These are phyloP conservation scores for Pherbina coryleti DNA, from an alignment of 2,888 invertebrate species.

Conservation along the genomic window DNA sequence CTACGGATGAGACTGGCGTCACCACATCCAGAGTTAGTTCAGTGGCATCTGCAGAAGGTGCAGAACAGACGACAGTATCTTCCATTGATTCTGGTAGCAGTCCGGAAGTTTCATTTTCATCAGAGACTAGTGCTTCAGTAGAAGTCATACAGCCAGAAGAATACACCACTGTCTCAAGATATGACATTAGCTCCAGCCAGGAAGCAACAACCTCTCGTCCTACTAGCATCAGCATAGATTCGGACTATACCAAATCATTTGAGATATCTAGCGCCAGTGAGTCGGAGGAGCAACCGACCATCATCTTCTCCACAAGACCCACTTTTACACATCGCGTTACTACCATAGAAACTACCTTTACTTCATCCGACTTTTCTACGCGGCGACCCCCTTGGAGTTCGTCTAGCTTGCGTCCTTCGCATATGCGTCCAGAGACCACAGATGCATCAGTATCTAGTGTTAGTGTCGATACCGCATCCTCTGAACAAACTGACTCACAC, in stretches of 20 bases:
- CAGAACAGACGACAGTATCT: slow-evolving; percentile 45
- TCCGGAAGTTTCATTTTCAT: slow-evolving; percentile 45
- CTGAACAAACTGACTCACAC: slow-evolving; percentile 48
- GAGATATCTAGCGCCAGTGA: slow-evolving; percentile 54
- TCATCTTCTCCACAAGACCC: slow-evolving; percentile 56
- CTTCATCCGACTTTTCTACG: slow-evolving; percentile 60
- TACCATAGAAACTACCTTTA: slow-evolving; percentile 59
- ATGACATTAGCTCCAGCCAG: not conserved
- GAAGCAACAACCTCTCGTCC: slow-evolving; percentile 54
- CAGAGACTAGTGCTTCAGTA: slow-evolving; percentile 52
- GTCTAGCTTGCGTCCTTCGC: slow-evolving; percentile 13
- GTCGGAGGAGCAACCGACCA: slow-evolving; percentile 55
- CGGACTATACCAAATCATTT: slow-evolving; percentile 52
- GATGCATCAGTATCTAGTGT: slow-evolving; percentile 34
- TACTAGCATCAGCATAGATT: slow-evolving; percentile 51
- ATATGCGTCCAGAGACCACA: slow-evolving; percentile 44
- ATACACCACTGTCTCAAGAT: slow-evolving; percentile 58
- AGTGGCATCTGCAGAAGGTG: slow-evolving; percentile 24
- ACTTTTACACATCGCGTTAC: slow-evolving; percentile 61
- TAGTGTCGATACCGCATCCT: slow-evolving; percentile 23
- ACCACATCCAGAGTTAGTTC: slow-evolving; percentile 39
- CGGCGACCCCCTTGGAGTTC: slow-evolving; percentile 43
- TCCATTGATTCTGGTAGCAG: slow-evolving; percentile 47
- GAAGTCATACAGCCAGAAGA: slow-evolving; percentile 59
- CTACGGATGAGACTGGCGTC: slow-evolving; percentile 44